Evolutionary conservation across 2,888 invertebrate species (phyloP).

Genomic region (Phlogophora meticulosa): DNA sequence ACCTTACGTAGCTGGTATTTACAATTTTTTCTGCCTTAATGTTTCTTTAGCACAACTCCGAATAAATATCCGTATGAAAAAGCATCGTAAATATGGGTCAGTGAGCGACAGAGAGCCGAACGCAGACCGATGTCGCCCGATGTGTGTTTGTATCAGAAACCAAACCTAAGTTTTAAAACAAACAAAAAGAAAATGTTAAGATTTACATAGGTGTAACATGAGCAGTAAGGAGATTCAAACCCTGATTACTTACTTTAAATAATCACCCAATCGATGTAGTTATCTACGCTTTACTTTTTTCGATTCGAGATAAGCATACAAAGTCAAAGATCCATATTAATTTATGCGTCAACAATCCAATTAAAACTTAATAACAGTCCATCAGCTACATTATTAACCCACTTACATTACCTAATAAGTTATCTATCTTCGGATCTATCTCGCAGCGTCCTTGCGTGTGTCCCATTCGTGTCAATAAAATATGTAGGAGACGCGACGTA

Average conservation of each 20-base stretch:
- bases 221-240: slow-evolving; percentile 25
- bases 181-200: background rate
- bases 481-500: slow-evolving; percentile 88
- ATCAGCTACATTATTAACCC: slow-evolving; percentile 51
- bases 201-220: slow-evolving; percentile 18
- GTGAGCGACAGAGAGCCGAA: too few species aligned
- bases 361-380: slow-evolving; percentile 54
- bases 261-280: slow-evolving; percentile 1
- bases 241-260: slow-evolving; percentile 23
- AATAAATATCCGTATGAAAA: too few species aligned
- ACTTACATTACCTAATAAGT: slow-evolving; percentile 60
- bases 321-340: slow-evolving; percentile 31
- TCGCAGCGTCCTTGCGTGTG: slow-evolving; percentile 65
- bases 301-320: slow-evolving; percentile 24
- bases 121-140: too few species aligned
- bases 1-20: too few species aligned
- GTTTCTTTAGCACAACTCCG: too few species aligned
- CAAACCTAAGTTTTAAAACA: background rate
- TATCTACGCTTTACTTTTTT: slow-evolving; percentile 34
- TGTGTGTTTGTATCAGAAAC: background rate
- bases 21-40: too few species aligned
- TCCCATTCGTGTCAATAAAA: slow-evolving; percentile 84
- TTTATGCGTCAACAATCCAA: slow-evolving; percentile 42
- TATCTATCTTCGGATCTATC: slow-evolving; percentile 75
- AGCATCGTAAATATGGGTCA: too few species aligned